phyloP scores from a whole-genome alignment of 1,140 invertebrate genomes.

The Venturia canescens region DNA sequence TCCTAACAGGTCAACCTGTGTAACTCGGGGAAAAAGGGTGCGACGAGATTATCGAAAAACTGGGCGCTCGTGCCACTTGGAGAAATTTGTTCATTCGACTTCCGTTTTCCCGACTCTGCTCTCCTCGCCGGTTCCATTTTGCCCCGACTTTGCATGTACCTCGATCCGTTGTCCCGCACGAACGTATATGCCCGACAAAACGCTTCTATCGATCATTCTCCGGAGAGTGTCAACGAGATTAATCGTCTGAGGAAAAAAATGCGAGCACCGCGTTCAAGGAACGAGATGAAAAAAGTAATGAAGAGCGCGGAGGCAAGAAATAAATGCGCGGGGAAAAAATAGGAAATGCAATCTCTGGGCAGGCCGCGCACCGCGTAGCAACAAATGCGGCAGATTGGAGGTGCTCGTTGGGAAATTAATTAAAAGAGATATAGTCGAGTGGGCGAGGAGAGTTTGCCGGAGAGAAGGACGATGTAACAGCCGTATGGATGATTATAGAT shows the following conservation, averaged over 20 bases:
- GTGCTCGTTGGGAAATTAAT: slow-evolving; percentile 31
- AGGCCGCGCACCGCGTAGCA: not conserved
- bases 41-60: no score
- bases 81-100: no score
- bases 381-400: not conserved
- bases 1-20: no score
- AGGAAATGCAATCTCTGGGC: slow-evolving; percentile 1
- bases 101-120: no score
- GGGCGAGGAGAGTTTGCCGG: slow-evolving; percentile 5
- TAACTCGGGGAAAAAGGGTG: no score
- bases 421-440: slow-evolving; percentile 19
- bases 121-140: no score
- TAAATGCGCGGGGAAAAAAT: no score
- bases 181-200: not conserved
- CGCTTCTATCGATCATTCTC: not conserved
- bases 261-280: slow-evolving; percentile 13
- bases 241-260: slow-evolving; percentile 23
- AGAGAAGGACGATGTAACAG: slow-evolving; percentile 1
- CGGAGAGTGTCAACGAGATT: slow-evolving; percentile 32
- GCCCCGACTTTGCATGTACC: not conserved
- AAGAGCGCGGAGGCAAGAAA: no score
- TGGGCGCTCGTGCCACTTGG: no score
- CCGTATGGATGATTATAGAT: slow-evolving; percentile 16
- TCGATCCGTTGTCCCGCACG: not conserved
- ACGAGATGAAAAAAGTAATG: not conserved